A percentile compares a stretch with the other conserved stretches of the same genome.
Evolutionary conservation across 2,888 invertebrate species (phyloP).

Genomic region (Troglohyphantes excavatus): DNA sequence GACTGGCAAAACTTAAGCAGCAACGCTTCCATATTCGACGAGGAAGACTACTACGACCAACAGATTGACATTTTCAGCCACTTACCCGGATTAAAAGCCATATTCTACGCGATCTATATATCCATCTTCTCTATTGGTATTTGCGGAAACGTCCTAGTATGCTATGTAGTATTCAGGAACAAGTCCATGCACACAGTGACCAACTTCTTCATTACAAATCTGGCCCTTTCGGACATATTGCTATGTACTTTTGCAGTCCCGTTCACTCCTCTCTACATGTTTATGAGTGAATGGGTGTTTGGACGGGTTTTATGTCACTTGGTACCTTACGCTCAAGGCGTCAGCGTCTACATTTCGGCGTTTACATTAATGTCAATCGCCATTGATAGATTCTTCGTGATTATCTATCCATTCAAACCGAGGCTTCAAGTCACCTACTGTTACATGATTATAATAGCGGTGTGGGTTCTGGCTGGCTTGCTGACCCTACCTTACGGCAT

Average conservation of each 20-base stretch:
- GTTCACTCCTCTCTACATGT: conserved; percentile 97
- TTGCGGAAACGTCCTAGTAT: conserved; percentile 94
- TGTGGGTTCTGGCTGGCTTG: conserved; percentile 94
- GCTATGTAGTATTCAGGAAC: conserved; percentile 96
- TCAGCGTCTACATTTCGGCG: conserved; percentile 98
- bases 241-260: conserved; percentile 96
- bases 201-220: conserved; percentile 97
- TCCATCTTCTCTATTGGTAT: conserved; percentile 93
- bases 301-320: conserved; percentile 94
- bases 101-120: conserved; percentile 89
- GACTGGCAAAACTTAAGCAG: conserved; percentile 60
- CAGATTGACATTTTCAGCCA: conserved; percentile 61
- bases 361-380: conserved; percentile 98
- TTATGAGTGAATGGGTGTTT: conserved; percentile 92
- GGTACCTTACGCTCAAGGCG: conserved; percentile 95
- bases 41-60: conserved; percentile 52
- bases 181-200: conserved; percentile 99
- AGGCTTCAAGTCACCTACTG: conserved; percentile 95
- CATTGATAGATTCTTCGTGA: conserved; percentile 98
- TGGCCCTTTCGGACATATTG: conserved; percentile 96
- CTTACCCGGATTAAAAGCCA: conserved; percentile 86
- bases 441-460: conserved; percentile 91
- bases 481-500: conserved; percentile 95
- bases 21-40: conserved; percentile 26
- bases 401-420: conserved; percentile 96